phyloP scores from a whole-genome alignment of 1,140 invertebrate species.

The Chelonus insularis region DNA sequence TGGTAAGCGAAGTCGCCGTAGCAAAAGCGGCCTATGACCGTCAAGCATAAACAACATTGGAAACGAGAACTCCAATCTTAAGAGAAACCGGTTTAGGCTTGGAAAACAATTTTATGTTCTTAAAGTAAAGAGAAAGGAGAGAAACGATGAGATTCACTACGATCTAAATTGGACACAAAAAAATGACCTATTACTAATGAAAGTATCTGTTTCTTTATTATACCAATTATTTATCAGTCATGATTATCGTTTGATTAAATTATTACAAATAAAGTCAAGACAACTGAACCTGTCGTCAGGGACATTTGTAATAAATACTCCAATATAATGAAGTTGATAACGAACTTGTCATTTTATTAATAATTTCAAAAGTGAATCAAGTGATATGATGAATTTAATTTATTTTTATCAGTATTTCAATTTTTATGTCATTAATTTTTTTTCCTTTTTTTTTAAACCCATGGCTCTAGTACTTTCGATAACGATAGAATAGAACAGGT shows the following conservation, averaged over 20 bases:
- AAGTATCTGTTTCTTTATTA: neutral
- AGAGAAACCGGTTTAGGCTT: constrained; percentile 49
- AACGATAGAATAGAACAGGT: too few relatives aligned
- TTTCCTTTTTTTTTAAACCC: too few relatives aligned
- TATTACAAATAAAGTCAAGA: too few relatives aligned
- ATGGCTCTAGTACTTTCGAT: too few relatives aligned
- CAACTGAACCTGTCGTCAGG: too few relatives aligned
- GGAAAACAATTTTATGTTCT: constrained; percentile 57
- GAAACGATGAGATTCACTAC: constrained; percentile 10
- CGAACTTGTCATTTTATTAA: too few relatives aligned
- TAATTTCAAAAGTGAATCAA: too few relatives aligned
- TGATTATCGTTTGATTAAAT: neutral
- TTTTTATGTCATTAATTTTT: too few relatives aligned
- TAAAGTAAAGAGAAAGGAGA: constrained; percentile 33
- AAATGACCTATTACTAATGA: constrained; percentile 6
- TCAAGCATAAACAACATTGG: constrained; percentile 51
- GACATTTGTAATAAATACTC: too few relatives aligned
- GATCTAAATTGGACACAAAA: constrained; percentile 6
- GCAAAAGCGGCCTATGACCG: constrained; percentile 55
- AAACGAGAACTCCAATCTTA: constrained; percentile 53
- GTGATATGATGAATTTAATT: too few relatives aligned
- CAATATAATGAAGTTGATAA: too few relatives aligned
- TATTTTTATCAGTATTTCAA: too few relatives aligned
- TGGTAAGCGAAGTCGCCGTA: constrained; percentile 25
- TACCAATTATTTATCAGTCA: neutral